Evolutionary conservation across 2,797 vertebrate genomes (phyloP).

Genomic region (Oophaga sylvatica): DNA sequence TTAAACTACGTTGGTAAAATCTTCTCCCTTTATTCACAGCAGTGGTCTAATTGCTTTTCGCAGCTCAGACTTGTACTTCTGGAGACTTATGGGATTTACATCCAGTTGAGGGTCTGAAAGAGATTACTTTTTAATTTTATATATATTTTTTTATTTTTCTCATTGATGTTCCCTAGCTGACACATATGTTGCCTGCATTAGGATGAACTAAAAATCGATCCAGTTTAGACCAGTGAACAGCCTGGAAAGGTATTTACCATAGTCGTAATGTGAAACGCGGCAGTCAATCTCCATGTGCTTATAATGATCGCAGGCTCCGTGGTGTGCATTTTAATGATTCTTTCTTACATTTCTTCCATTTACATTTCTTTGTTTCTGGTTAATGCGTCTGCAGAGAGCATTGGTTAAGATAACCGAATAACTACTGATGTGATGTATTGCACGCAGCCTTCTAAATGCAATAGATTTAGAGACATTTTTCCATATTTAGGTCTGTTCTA

Average conservation of each 20-base stretch:
- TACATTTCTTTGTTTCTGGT: not conserved
- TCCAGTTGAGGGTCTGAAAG: not conserved
- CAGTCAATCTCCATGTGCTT: conserved; percentile 13
- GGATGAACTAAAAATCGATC: not conserved
- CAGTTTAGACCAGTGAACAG: not conserved
- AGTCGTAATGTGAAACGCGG: not conserved
- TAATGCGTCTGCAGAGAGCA: not conserved
- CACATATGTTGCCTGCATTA: not conserved
- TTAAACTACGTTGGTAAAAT: not conserved
- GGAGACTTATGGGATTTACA: not conserved
- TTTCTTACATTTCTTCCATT: not conserved
- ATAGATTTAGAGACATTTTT: not conserved
- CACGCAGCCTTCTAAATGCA: not conserved
- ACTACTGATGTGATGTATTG: not conserved
- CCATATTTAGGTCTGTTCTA: not conserved
- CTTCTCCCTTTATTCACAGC: not conserved
- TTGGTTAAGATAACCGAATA: conserved; percentile 1
- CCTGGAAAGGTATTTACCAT: not conserved
- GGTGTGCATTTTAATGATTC: not conserved
- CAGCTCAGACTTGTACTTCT: not conserved
- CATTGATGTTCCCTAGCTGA: not conserved
- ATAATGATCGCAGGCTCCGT: not conserved
- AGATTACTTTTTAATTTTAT: not conserved
- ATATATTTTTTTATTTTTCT: not conserved
- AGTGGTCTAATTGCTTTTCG: not conserved